Percentiles rank a stretch among this genome's conserved stretches.
Evolutionary conservation across 2,797 vertebrate species (phyloP).

Genomic region (Schizopygopsis pylzovi): DNA sequence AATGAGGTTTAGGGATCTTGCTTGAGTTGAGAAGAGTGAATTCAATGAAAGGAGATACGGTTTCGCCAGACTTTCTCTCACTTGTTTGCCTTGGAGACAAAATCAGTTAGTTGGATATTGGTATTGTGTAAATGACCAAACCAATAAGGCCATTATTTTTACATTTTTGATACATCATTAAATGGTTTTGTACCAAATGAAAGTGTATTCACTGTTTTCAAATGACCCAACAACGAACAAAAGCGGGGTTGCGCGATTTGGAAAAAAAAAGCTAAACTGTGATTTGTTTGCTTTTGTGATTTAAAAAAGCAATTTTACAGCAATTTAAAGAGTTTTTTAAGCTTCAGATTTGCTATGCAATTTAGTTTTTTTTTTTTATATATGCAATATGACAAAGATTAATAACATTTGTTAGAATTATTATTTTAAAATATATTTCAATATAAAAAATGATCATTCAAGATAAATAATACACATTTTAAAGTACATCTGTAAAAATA

Average conservation of each 20-base stretch:
- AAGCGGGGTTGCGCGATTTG: not conserved
- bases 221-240: not conserved
- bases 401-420: not conserved
- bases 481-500: not conserved
- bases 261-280: not conserved
- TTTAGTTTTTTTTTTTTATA: not conserved
- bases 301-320: not conserved
- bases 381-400: not conserved
- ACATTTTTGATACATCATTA: slow-evolving; percentile 64
- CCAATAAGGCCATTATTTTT: slow-evolving; percentile 9
- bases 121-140: slow-evolving; percentile 34
- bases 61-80: slow-evolving; percentile 33
- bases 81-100: slow-evolving; percentile 23
- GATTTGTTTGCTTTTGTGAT: not conserved
- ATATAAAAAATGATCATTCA: not conserved
- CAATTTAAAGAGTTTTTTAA: not conserved
- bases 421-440: not conserved
- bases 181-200: slow-evolving; percentile 74
- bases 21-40: slow-evolving; percentile 34
- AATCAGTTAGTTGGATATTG: not conserved
- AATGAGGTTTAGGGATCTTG: slow-evolving; percentile 46
- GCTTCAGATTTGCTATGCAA: not conserved
- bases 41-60: slow-evolving; percentile 32
- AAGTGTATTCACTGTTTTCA: slow-evolving; percentile 55
- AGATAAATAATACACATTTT: not conserved